Conservation (phyloP, 2,888 invertebrate genomes). For the Conchocele bisecta region DNA sequence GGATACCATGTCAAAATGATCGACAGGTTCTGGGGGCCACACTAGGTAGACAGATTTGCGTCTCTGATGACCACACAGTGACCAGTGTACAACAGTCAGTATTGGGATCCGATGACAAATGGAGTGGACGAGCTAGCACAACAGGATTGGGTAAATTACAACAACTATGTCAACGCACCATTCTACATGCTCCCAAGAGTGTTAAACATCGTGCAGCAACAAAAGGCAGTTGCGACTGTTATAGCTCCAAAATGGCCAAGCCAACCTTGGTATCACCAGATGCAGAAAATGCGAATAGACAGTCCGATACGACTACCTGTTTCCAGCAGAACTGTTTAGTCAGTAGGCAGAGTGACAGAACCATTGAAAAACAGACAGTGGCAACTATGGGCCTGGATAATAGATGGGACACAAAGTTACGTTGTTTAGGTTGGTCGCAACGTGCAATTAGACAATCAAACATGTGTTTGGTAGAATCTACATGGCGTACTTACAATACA, state of each 20-base stretch:
- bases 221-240: not conserved
- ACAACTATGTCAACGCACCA: slow-evolving; percentile 7
- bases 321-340: not conserved
- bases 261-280: not conserved
- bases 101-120: not conserved
- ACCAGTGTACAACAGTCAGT: not conserved
- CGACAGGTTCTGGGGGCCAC: not conserved
- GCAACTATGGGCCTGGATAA: not conserved
- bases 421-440: too few species aligned
- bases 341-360: not conserved
- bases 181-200: too few species aligned
- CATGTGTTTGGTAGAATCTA: too few species aligned
- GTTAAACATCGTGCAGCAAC: not conserved
- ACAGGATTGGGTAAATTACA: not conserved
- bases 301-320: not conserved
- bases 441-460: too few species aligned
- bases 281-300: not conserved
- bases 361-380: not conserved
- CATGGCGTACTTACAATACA: too few species aligned
- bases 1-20: too few species aligned
- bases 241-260: not conserved
- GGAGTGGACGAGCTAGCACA: not conserved
- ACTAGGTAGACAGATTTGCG: slow-evolving; percentile 2
- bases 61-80: not conserved
- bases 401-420: too few species aligned